Base-by-base conservation (phyloP, 2,797 vertebrate species). In the Micropoecilia bifurca region DNA sequence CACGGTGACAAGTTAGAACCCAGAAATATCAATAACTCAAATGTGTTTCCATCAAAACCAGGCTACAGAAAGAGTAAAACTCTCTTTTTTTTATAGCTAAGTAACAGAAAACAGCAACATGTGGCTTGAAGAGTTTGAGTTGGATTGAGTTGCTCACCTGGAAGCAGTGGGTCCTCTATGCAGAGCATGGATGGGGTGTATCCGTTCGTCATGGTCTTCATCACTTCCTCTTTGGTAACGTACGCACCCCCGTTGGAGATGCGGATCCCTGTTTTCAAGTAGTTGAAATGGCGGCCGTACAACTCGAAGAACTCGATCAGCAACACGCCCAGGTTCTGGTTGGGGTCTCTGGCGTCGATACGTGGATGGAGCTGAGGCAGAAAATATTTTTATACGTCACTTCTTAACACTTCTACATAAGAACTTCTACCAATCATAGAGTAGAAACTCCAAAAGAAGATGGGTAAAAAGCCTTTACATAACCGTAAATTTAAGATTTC, bases 291-390 rank as follows among this genome's bases (percentile, higher is more conserved):
- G 90, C 98, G 97, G 81, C 98, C 98, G 55, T 99, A 99, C 76
- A 99, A 93, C 95, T 99, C 98, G 85, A 99, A 99, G 94, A 99
- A 99, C 94, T 99, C 98, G 69, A 99, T 98, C 61, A 99, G 96
- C 94, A 99, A 95, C 94, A 98, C 96, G 76, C 98, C 98, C 89
- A 99, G 95, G 92, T 99, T 99, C 91, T 97, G 97, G 79, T 96
- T 97, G 80, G 97, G 96, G 92, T 96, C 97, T 80, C 96, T 96
- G 90, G 97, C 97, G 80, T 99, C 97, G 25, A 99, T 98, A 74
- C 98, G 97, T 78, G 98, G 98, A 92, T 99, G 98, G 82, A 99
- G 94, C 98, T 99, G 90, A 41, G 76, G 86, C 57, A 13, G 48
- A 4, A 18, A 77, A 8, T 16, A 28, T 45, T 43, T 69, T 43